A percentile compares a stretch with the other conserved stretches of the same genome.
Conservation (phyloP, 92 coral and sea anemone species). For the Zoanthus solanderi region DNA sequence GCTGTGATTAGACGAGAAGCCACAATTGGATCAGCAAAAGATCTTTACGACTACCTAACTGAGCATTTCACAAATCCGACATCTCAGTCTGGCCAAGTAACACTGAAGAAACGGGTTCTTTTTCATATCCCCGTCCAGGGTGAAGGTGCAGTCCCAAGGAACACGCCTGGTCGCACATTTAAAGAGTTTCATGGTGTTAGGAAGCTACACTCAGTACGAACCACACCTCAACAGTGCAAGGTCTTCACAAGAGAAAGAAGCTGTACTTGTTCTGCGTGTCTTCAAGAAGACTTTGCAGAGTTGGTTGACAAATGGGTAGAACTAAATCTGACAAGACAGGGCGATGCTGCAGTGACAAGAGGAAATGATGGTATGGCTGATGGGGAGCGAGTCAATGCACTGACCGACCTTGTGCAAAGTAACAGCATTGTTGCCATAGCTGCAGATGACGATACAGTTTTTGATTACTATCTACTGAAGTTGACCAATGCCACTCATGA, state of each 20-base stretch:
- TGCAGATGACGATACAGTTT: conserved; percentile 28
- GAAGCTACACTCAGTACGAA: neutral
- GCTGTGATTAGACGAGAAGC: too few species aligned
- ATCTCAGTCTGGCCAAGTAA: neutral
- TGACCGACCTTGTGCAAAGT: neutral
- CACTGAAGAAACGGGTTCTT: neutral
- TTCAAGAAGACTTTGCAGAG: neutral
- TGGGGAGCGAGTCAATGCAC: neutral
- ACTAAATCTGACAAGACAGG: neutral
- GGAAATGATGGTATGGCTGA: neutral
- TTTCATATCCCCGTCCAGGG: neutral
- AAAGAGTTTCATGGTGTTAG: neutral
- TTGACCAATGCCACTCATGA: conserved; percentile 14
- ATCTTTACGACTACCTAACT: too few species aligned
- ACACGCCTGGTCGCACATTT: neutral
- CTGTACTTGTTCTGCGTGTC: neutral
- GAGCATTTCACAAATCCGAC: neutral
- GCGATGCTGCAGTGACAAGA: conserved; percentile 13
- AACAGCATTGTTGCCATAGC: conserved; percentile 51
- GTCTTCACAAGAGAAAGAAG: neutral
- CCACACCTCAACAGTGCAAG: neutral
- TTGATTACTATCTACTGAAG: conserved; percentile 17
- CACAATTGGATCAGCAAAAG: too few species aligned
- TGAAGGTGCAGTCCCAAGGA: neutral
- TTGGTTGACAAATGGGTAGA: conserved; percentile 33